phyloP scores from a whole-genome alignment of 53 echinoderm and acorn worm genomes.

The Luidia sarsii region DNA sequence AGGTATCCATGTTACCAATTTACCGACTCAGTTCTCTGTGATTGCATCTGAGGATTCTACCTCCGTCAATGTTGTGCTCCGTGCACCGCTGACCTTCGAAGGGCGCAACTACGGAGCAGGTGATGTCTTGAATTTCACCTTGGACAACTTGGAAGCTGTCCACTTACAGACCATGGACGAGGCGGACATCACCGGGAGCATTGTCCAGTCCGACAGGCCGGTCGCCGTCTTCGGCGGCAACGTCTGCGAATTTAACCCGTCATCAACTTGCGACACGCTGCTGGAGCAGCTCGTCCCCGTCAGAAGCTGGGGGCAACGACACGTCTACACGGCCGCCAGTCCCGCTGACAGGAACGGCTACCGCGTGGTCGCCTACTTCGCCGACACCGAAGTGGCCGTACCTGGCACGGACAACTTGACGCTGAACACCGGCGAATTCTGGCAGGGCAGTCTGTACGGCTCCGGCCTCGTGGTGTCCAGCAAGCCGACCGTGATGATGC shows the following conservation, averaged over 20 bases:
- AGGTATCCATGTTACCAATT: not conserved
- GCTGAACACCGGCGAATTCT: constrained; percentile 52
- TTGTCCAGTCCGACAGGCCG: constrained; percentile 56
- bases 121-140: constrained; percentile 45
- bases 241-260: constrained; percentile 33
- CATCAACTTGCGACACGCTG: constrained; percentile 54
- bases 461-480: constrained; percentile 60
- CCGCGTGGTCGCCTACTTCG: constrained; percentile 48
- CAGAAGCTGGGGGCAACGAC: constrained; percentile 64
- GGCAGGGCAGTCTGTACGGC: constrained; percentile 44
- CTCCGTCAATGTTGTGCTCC: constrained; percentile 45
- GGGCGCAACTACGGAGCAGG: constrained; percentile 50
- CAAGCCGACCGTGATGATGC: constrained; percentile 58
- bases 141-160: constrained; percentile 41
- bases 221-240: constrained; percentile 56
- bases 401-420: constrained; percentile 7
- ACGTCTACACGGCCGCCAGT: constrained; percentile 55
- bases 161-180: constrained; percentile 27
- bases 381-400: constrained; percentile 42
- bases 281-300: constrained; percentile 60
- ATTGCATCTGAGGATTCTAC: constrained; percentile 57
- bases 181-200: constrained; percentile 54
- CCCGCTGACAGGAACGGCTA: constrained; percentile 35
- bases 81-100: constrained; percentile 50
- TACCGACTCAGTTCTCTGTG: constrained; percentile 16